Base-by-base conservation (phyloP, 2,888 invertebrate genomes). In the Drosophila antonietae region DNA sequence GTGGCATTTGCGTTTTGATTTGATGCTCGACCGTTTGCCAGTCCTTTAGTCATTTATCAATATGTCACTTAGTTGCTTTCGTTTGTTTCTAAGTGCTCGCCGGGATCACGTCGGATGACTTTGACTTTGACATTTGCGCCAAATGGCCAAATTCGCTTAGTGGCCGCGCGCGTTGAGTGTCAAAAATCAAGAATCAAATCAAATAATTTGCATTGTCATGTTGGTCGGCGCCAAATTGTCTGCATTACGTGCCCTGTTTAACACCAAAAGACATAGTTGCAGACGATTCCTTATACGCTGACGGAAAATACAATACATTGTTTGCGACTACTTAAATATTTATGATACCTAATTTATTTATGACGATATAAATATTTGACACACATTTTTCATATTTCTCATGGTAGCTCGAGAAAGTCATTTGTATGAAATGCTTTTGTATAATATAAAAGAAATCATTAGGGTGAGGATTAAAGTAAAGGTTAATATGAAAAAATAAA, bases 51-150 rank as follows among this genome's bases (percentile, higher is more conserved):
- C 82, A 81, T 83, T 83, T 74, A 69, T 83, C 82, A 83, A 83
- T 78, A 76, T 83, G 82, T 81, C 82, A 83, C 85, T 88, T 84
- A 84, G 80, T 67, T 39, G 72, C 75, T 62, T 68, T 72, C 75
- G 78, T 75, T 86, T 62, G 43, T 37, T 65, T 61, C 80, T 69
- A 63, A 76, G 83, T 76, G 73, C 47, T 56, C 35, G 33, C 9
- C 35, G 41, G 31, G 33, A 44, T 68, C 59, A 57, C 56, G 75
- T 83, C 68, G 64, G 64, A 68, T 75, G 70, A 72, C 55, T 65
- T 82, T 53, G 68, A 58, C 68, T 73, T 61, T 78, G 76, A 75
- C 76, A 78, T 68, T 61, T 58, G 49, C 52, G 61, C 58, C 44
- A 63, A 43, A 57, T 4, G 44, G 31, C 31, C 31, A 65, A 75